A percentile compares a stretch with the other conserved stretches of the same genome.
phyloP scores from a whole-genome alignment of 2,888 invertebrate genomes.

The Drosophila ezoana region DNA sequence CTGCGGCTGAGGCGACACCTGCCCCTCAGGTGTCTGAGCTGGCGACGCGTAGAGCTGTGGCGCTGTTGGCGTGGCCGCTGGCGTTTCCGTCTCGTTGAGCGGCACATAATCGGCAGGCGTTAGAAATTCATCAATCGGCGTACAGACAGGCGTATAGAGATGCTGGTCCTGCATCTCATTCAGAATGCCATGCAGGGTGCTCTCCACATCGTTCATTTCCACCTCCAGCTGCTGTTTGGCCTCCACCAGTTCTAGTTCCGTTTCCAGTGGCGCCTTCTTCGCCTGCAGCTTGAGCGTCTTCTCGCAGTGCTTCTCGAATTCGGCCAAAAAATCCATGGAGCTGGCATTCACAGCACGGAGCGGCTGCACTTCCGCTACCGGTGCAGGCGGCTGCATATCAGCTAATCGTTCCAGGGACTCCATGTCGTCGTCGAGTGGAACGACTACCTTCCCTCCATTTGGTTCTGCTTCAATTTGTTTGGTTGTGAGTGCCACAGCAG shows the following conservation, averaged over 20 bases:
- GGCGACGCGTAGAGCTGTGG: conserved; percentile 42
- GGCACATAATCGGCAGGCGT: conserved; percentile 79
- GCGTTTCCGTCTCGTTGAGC: conserved; percentile 58
- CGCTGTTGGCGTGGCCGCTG: conserved; percentile 49
- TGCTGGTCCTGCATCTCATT: conserved; percentile 83
- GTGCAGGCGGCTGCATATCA: conserved; percentile 7
- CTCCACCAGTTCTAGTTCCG: conserved; percentile 27
- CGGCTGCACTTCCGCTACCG: conserved; percentile 4
- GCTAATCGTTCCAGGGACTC: conserved; percentile 15
- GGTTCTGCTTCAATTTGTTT: conserved; percentile 62
- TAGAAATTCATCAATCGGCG: conserved; percentile 78
- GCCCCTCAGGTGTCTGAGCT: background rate
- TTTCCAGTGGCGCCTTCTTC: background rate
- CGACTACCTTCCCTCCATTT: background rate
- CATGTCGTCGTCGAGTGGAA: conserved; percentile 28
- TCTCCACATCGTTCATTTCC: conserved; percentile 81
- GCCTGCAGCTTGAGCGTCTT: conserved; percentile 51
- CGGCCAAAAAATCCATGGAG: conserved; percentile 78
- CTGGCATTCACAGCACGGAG: conserved; percentile 18
- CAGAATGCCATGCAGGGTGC: conserved; percentile 78
- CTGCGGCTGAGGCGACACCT: conserved; percentile 10
- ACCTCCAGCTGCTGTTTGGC: conserved; percentile 65
- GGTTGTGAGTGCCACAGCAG: conserved; percentile 68
- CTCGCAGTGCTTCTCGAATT: conserved; percentile 76
- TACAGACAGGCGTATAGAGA: conserved; percentile 76